These are phyloP conservation scores for Panurus biarmicus DNA, from an alignment of 2,113 vertebrate species.

Conservation along the genomic window DNA sequence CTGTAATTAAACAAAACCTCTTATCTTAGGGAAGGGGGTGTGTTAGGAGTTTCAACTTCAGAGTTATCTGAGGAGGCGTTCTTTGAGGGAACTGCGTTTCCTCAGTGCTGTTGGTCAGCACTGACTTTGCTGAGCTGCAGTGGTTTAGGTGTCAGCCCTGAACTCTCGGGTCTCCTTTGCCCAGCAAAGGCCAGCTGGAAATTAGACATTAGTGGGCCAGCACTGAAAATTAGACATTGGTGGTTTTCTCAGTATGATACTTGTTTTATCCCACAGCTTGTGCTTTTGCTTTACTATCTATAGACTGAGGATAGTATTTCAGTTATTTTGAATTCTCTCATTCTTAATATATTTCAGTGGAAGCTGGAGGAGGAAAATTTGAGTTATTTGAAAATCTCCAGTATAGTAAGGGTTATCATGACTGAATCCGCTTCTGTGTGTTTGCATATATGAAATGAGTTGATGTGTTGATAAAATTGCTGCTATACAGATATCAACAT, in stretches of 20 bases:
- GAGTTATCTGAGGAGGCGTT: neutral
- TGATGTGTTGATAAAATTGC: neutral
- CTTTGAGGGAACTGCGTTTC: neutral
- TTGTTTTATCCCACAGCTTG: neutral
- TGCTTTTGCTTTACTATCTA: neutral
- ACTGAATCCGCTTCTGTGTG: neutral
- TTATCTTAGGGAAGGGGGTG: neutral
- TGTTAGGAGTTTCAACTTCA: neutral
- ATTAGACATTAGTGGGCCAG: no score
- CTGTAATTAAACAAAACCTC: neutral
- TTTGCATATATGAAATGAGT: neutral
- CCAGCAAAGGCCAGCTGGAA: no score
- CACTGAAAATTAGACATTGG: neutral
- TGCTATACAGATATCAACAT: neutral
- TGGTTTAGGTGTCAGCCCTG: neutral
- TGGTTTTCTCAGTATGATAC: neutral
- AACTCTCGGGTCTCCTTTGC: neutral
- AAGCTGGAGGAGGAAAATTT: neutral
- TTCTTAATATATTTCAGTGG: neutral
- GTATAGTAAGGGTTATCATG: neutral
- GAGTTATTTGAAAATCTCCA: neutral
- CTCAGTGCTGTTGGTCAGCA: neutral
- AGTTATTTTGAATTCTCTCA: neutral
- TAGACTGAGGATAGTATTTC: neutral
- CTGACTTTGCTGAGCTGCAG: neutral